Base-by-base conservation (phyloP, 2,888 invertebrate species). In the Diplazon laetatorius region DNA sequence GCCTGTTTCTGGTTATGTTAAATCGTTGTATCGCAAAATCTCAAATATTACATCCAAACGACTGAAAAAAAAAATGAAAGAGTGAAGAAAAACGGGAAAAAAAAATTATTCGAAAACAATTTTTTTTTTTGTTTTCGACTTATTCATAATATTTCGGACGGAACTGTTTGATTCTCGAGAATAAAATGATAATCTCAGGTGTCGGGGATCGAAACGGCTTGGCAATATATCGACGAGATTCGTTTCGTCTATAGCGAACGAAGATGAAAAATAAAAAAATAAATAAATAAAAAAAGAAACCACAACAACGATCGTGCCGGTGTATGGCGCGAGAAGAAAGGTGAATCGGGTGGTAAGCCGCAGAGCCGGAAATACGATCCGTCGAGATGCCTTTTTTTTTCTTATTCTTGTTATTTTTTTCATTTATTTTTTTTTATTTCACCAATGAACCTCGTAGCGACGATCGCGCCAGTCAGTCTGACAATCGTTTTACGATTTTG, bases 321-420 rank as follows among this genome's bases (percentile, higher is more conserved):
- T 20, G 44, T 9, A 22, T 68, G 30, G 30, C 16, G 18, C 18
- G n/a, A 25, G 35, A 57, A 42, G 44, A 68, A 55, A 42, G 30
- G 44, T 52, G 57, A 55, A 59, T 48, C 50, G 44, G 14, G 46
- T 57, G 78, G 68, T 75, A 25, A 60, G 59, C 75, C 75, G 42
- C 78, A 72, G 57, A 39, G 35, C 71, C 78, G 78, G 78, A 79
- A 79, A 72, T 75, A 12, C 57, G 60, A 74, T 62, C 65, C 63
- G 57, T 55, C 16, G 14, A 39, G 10, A 22, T 16, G 30, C 10
- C 9, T 4, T 22, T 69, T 68, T 16, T 59, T 20, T 46, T 42
- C 57, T 5, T 30, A 30, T 30, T 5, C 30, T 2, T 35, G 10
- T 20, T 22, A 25, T 48, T 55, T 46, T 35, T 25, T 42, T 44